Evolutionary conservation across 2,113 vertebrate species (phyloP).

Genomic region (Sus scrofa): T2T-Sscrofa CM000819.6:101668501-101669000

Average conservation of each 20-base stretch:
- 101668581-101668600: background rate
- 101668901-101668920: background rate
- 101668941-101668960: background rate
- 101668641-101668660: constrained; percentile 36
- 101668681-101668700: background rate
- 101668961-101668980: background rate
- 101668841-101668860: background rate
- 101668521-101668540: background rate
- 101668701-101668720: constrained; percentile 21
- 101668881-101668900: background rate
- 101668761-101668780: constrained; percentile 13
- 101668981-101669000: background rate
- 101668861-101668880: background rate
- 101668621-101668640: background rate
- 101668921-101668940: constrained; percentile 15
- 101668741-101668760: background rate
- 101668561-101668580: constrained; percentile 40
- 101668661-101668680: background rate
- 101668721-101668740: background rate
- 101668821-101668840: background rate
- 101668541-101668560: background rate
- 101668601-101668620: background rate
- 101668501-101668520: constrained; percentile 67
- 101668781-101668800: background rate
- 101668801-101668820: background rate